Evolutionary conservation across 1,140 invertebrate species (phyloP).

Genomic region (Brachionus paranguensis): DNA sequence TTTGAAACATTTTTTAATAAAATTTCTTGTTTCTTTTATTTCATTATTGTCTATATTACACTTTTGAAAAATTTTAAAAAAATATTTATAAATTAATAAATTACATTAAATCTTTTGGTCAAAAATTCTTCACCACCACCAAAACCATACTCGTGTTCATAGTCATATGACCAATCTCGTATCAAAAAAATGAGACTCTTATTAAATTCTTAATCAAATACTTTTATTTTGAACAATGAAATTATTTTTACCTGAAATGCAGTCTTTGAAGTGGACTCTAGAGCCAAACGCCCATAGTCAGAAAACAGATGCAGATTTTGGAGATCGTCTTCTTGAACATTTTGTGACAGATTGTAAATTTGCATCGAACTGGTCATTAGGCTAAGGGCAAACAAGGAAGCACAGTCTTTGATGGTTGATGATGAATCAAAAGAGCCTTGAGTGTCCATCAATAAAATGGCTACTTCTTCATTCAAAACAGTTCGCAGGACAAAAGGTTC

Average conservation of each 20-base stretch:
- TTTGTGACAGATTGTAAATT: conserved; percentile 88
- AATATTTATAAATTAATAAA: conserved; percentile 77
- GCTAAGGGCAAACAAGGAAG: conserved; percentile 88
- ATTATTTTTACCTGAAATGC: conserved; percentile 28
- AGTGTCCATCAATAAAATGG: conserved; percentile 85
- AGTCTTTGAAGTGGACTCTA: not conserved
- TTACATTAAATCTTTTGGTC: conserved; percentile 72
- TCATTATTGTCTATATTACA: conserved; percentile 76
- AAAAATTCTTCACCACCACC: conserved; percentile 80
- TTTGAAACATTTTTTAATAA: conserved; percentile 88
- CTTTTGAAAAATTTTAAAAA: not conserved
- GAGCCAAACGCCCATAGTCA: conserved; percentile 35
- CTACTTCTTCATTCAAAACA: conserved; percentile 58
- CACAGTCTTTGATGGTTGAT: conserved; percentile 89
- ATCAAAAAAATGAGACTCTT: conserved; percentile 81
- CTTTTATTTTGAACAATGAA: conserved; percentile 40
- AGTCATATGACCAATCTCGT: conserved; percentile 95
- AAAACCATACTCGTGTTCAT: conserved; percentile 85
- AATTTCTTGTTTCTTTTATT: conserved; percentile 80
- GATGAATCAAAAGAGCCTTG: conserved; percentile 95
- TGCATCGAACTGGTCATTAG: conserved; percentile 91
- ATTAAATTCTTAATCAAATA: conserved; percentile 55
- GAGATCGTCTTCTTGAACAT: conserved; percentile 91
- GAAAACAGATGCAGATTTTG: conserved; percentile 73
- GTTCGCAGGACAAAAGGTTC: conserved; percentile 68